Conservation (phyloP, 2,797 vertebrate species). For the Enteromius anoplus region DNA sequence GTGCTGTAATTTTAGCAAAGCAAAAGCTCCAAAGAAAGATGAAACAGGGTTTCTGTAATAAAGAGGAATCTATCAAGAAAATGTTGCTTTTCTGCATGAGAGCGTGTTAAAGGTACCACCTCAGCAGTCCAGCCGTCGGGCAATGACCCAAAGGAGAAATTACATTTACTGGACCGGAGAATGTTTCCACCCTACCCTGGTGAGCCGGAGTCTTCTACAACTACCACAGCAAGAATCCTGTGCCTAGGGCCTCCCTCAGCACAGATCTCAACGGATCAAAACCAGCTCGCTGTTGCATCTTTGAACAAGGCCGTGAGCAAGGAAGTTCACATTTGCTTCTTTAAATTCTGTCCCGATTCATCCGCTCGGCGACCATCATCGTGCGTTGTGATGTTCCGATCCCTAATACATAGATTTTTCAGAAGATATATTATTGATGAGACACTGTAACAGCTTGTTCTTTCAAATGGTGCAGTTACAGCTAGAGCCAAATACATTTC, state of each 20-base stretch:
- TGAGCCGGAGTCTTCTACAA: constrained; percentile 27
- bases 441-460: background rate
- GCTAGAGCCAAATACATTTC: constrained; percentile 39
- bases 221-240: constrained; percentile 16
- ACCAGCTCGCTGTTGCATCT: constrained; percentile 13
- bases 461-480: constrained; percentile 21
- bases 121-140: constrained; percentile 23
- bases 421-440: constrained; percentile 28
- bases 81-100: constrained; percentile 17
- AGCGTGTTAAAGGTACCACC: constrained; percentile 9
- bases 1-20: background rate
- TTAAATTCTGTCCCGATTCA: constrained; percentile 24
- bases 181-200: constrained; percentile 30
- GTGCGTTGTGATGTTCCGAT: background rate
- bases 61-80: constrained; percentile 7
- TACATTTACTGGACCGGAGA: constrained; percentile 32
- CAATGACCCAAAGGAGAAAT: constrained; percentile 46
- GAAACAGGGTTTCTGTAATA: background rate
- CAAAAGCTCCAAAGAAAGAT: constrained; percentile 11
- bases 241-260: constrained; percentile 22
- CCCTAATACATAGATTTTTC: constrained; percentile 7
- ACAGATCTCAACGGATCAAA: constrained; percentile 22
- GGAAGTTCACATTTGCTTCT: constrained; percentile 10
- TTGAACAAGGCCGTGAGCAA: constrained; percentile 28
- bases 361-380: background rate